A percentile compares a stretch with the other conserved stretches of the same genome.
phyloP scores from a whole-genome alignment of 2,888 invertebrate genomes.

The Drepanosiphum platanoidis region DNA sequence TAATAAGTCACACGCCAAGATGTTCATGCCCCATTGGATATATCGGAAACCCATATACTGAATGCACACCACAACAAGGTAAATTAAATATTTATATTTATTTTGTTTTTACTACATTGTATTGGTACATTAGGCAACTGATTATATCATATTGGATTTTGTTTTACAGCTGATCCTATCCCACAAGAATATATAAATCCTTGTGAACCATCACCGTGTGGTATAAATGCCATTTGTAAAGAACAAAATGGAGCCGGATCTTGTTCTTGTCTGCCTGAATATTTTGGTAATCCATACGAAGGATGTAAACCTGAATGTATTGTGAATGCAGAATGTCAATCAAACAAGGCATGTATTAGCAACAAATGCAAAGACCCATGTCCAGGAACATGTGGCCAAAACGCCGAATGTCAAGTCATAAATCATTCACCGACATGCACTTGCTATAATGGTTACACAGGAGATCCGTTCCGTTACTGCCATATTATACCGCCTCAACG shows the following conservation, averaged over 20 bases:
- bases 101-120: background rate
- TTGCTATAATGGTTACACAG: conserved; percentile 66
- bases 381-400: conserved; percentile 83
- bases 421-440: conserved; percentile 78
- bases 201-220: conserved; percentile 81
- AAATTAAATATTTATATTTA: no score
- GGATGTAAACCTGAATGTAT: conserved; percentile 81
- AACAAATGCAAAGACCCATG: conserved; percentile 89
- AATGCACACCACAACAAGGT: conserved; percentile 73
- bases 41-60: conserved; percentile 78
- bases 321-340: conserved; percentile 77
- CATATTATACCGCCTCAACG: conserved; percentile 68
- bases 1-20: conserved; percentile 76
- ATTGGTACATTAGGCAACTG: background rate
- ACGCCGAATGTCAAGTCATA: conserved; percentile 84
- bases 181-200: conserved; percentile 69
- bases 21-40: conserved; percentile 76
- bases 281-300: conserved; percentile 81
- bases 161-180: conserved; percentile 65
- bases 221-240: conserved; percentile 79
- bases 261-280: conserved; percentile 76
- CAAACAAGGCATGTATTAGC: conserved; percentile 82
- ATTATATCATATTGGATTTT: conserved; percentile 64
- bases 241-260: conserved; percentile 73
- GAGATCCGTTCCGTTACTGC: conserved; percentile 73